Evolutionary conservation across 2,797 vertebrate genomes (phyloP).

Genomic region (Rhinophrynus dorsalis): DNA sequence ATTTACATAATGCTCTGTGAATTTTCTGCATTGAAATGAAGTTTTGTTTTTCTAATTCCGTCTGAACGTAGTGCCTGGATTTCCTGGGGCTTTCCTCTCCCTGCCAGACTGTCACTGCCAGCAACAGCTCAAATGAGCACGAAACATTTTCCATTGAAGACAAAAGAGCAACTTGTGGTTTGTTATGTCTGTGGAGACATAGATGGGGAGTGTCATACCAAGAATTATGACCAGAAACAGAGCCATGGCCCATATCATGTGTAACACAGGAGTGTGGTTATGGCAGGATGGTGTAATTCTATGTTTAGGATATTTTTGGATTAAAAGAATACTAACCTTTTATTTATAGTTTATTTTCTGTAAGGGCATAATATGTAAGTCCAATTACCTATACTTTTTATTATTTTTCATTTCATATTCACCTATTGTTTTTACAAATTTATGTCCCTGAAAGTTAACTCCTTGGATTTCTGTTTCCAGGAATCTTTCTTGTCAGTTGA

Average conservation of each 20-base stretch:
- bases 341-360: too few relatives aligned
- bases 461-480: too few relatives aligned
- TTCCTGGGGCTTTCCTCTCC: constrained; percentile 14
- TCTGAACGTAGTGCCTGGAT: not conserved
- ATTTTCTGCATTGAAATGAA: not conserved
- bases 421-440: too few relatives aligned
- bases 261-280: not conserved
- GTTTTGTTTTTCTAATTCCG: not conserved
- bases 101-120: not conserved
- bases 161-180: constrained; percentile 17
- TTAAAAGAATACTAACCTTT: too few relatives aligned
- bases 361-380: too few relatives aligned
- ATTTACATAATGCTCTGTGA: not conserved
- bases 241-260: not conserved
- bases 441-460: too few relatives aligned
- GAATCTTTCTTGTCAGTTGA: too few relatives aligned
- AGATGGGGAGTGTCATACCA: not conserved
- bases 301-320: too few relatives aligned
- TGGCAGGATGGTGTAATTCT: not conserved
- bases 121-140: not conserved
- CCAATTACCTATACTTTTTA: too few relatives aligned
- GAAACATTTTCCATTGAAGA: not conserved
- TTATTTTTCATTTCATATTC: too few relatives aligned
- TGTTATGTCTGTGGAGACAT: constrained; percentile 34
- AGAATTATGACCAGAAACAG: not conserved